Evolutionary conservation across 2,888 invertebrate genomes (phyloP).

Genomic region (Pterostichus niger): DNA sequence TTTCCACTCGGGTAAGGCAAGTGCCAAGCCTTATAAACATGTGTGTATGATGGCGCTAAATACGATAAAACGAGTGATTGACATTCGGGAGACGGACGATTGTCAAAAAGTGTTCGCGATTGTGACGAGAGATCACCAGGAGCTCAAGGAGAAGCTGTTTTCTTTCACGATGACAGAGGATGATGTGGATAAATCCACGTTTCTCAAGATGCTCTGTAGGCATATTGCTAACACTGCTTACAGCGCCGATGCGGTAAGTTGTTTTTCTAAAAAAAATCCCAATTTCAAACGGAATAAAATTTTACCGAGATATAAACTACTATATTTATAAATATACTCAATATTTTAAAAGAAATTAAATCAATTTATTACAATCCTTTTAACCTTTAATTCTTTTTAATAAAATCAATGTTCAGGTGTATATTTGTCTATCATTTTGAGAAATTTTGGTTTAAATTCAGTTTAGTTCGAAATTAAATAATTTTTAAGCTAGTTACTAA

Average conservation of each 20-base stretch:
- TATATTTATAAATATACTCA: too few relatives aligned
- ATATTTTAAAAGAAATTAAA: too few relatives aligned
- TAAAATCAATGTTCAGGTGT: too few relatives aligned
- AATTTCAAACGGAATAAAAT: too few relatives aligned
- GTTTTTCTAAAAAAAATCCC: too few relatives aligned
- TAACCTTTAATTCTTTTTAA: too few relatives aligned
- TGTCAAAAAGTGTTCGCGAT: conserved; percentile 95
- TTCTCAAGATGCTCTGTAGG: conserved; percentile 90
- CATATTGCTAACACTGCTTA: conserved; percentile 96
- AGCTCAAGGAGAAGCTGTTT: conserved; percentile 91
- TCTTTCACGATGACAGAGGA: conserved; percentile 93
- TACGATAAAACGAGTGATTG: conserved; percentile 93
- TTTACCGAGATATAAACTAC: too few relatives aligned
- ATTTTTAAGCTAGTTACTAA: too few relatives aligned
- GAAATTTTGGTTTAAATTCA: too few relatives aligned
- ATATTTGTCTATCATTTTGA: too few relatives aligned
- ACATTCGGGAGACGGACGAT: conserved; percentile 92
- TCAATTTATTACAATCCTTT: too few relatives aligned
- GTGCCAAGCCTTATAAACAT: conserved; percentile 92
- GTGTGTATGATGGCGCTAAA: conserved; percentile 93
- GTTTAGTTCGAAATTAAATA: too few relatives aligned
- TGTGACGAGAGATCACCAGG: conserved; percentile 91
- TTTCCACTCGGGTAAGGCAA: conserved; percentile 74
- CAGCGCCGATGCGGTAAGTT: conserved; percentile 93
- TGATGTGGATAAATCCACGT: conserved; percentile 88